Base-by-base conservation (phyloP, 1,140 invertebrate species). In the Cyphomyrmex costatus region DNA sequence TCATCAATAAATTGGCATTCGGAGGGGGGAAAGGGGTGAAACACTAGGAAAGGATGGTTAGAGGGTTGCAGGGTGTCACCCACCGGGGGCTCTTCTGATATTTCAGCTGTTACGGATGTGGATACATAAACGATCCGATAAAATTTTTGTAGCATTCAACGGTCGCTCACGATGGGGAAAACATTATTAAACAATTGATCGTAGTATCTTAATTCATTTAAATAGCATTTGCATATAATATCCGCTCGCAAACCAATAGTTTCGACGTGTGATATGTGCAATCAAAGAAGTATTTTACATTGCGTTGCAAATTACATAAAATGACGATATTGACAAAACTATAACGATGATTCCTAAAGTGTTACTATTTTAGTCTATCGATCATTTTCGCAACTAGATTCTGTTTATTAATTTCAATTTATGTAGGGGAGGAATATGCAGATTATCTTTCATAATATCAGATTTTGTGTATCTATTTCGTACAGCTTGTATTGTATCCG, bases 11-110 rank as follows among this genome's bases (percentile, higher is more conserved):
- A 88, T 93, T 93, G 93, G 91, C 92, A 94, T 95, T 95, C 94
- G 93, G 92, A 92, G 94, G 95, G 93, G 95, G 95, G 91, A 71
- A 93, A 92, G 91, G 93, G 93, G 92, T 93, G 90, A 93, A 94
- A 94, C 94, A 95, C 92, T 93, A 92, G 94, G 94, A 95, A 88
- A 90, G 91, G 93, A 94, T 86, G 78, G 90, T 93, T 92, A 77
- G 76, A 49, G 83, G 89, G 58, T 86, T 79, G 58, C 74, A 66
- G 83, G 90, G 84, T 89, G 89, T 91, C 90, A 91, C 90, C 90
- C 90, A 91, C 87, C 87, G 90, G 84, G 90, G 90, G 89, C 78
- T 90, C 87, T 88, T 87, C 86, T 87, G 85, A 89, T 86, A 90
- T 90, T 86, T 90, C 88, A 89, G 79, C 87, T 90, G 88, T 90